Evolutionary conservation across 2,888 invertebrate genomes (phyloP), one percentile per base, ranked within the genome.

Genomic region (Ormyrus rosae): DNA sequence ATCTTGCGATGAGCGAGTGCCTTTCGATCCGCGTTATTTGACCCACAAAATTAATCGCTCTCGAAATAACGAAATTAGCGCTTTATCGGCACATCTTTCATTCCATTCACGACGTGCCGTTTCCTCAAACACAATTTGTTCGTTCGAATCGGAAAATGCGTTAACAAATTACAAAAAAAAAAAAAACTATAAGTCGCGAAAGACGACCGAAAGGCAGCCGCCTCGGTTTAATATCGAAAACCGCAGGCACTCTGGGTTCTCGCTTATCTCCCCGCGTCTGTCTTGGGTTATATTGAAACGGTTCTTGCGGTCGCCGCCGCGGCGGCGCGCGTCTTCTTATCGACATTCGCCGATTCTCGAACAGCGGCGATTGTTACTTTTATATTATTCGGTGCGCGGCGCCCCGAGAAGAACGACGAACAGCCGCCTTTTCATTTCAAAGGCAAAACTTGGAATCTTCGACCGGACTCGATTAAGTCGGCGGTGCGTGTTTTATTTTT

Each of bases 301-400:
- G 61, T 67, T 80, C 70, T 77, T 80, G 82, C 63, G 80, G 82
- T 76, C 67, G 75, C n/a, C 51, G 74, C 58, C 19, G 19, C 19
- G 1, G 19, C 19, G 1, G 34, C 34, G 34, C 34, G 34, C 34
- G 34, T 34, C 34, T 34, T 67, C 77, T 82, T 80, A 72, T 81
- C 73, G 76, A 69, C 77, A 13, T 13, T 5, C 67, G 65, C 34
- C 69, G 74, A 71, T 78, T 78, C 78, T 53, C 70, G 77, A 70
- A 74, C 77, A 67, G 69, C 68, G 60, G 53, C 74, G 71, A 67
- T 67, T 80, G 71, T 73, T 71, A 61, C 56, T 80, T 82, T 82
- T 19, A 19, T 19, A 19, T 0, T 0, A 79, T 48, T 11, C 48
- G 64, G 64, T 55, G 48, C 11, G 50, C 11, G 50, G 46, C 46